A percentile compares a stretch with the other conserved stretches of the same genome.
Evolutionary conservation across 2,888 invertebrate species (phyloP).

Genomic region (Hemaris fuciformis): DNA sequence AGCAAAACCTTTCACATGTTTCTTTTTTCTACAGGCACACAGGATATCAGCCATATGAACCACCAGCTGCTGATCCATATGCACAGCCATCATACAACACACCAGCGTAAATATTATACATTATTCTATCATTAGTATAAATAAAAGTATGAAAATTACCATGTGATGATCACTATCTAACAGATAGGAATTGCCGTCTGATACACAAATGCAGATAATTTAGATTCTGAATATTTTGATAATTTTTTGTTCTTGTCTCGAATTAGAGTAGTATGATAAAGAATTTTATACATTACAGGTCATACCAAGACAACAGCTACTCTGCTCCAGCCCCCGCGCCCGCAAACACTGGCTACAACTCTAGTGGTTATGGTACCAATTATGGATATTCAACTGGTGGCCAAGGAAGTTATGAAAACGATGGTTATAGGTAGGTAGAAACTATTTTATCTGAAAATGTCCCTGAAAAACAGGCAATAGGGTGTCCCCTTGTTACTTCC

Average conservation of each 20-base stretch:
- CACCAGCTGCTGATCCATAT: slow-evolving; percentile 62
- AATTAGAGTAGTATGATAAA: background rate
- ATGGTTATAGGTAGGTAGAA: slow-evolving; percentile 60
- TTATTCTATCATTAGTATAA: background rate
- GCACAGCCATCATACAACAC: slow-evolving; percentile 61
- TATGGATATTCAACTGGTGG: slow-evolving; percentile 68
- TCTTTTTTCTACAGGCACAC: slow-evolving; percentile 51
- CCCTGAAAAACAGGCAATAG: too few relatives aligned
- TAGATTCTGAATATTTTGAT: slow-evolving; percentile 47
- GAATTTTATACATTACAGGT: slow-evolving; percentile 38
- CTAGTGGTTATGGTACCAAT: slow-evolving; percentile 56
- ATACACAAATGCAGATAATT: slow-evolving; percentile 70
- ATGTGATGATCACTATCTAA: slow-evolving; percentile 45
- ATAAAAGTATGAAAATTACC: slow-evolving; percentile 11
- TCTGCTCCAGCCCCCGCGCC: slow-evolving; percentile 55
- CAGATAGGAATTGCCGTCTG: slow-evolving; percentile 79
- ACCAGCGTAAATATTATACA: slow-evolving; percentile 48
- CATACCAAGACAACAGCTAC: slow-evolving; percentile 66
- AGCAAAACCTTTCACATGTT: background rate
- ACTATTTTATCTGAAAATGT: too few relatives aligned
- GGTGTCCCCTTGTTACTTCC: too few relatives aligned
- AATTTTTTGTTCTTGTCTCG: background rate
- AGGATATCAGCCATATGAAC: slow-evolving; percentile 71
- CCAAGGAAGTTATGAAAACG: slow-evolving; percentile 65
- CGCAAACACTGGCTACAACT: slow-evolving; percentile 54